Base-by-base conservation (phyloP, 23 tunicate species). In the Ascidia mentula region DNA sequence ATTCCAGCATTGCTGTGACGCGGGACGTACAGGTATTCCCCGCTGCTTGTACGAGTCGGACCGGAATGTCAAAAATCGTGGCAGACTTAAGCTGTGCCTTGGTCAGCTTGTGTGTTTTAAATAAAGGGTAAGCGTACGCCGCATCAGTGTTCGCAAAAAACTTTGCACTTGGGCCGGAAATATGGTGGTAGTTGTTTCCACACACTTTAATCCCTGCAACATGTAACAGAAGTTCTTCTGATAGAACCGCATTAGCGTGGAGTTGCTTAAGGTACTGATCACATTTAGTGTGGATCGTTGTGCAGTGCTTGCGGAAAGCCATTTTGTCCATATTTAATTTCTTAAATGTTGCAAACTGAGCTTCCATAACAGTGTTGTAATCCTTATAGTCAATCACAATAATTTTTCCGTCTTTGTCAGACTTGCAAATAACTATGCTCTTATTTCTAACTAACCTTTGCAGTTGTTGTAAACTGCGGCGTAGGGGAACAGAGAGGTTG, bases 61-160 rank as follows among this genome's bases (percentile, higher is more conserved):
- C 75, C 39, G 75, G 38, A n/a, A 72, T 72, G 31, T 72, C 75
- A 3, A 72, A 36, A 34, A 31, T 35, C 1, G 39, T 72, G 4
- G 30, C 40, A 26, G 28, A 3, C 6, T 9, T 15, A 1, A 72
- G 38, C 2, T 3, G 24, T 26, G n/a, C 38, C 9, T 5, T 15
- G 28, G 28, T 6, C 75, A 72, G 75, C 31, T 72, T 72, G 13
- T 72, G 75, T 3, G 75, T 72, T 15, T 72, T 72, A 72, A 72
- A 72, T 31, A 72, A 35, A 28, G 75, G 75, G 30, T 72, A 72
- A 6, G 30, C 75, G 30, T 72, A 72, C 12, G 75, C 75, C 13
- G 40, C 35, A 31, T 15, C 30, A 31, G 38, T 72, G 31, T 36
- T 34, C 9, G 38, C 39, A 17, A 72, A 34, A 2, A 26, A n/a